These are phyloP conservation scores for Sceloporus undulatus DNA, from an alignment of 2,113 vertebrate species.

Conservation along the genomic window DNA sequence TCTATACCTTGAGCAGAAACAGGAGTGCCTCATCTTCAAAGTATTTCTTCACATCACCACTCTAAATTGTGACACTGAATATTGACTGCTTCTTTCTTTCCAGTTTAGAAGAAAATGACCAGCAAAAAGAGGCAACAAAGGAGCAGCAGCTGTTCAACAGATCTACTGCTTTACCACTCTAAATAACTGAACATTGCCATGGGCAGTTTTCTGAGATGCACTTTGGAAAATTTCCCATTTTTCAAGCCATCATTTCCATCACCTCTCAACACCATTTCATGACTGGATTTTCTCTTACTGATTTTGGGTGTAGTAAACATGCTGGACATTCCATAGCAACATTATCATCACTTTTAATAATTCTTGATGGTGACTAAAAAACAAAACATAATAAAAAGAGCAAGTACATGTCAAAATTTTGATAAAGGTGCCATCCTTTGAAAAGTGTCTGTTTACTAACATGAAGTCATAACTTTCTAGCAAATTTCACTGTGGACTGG, in stretches of 20 bases:
- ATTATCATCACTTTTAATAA: neutral
- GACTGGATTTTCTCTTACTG: conserved; percentile 7
- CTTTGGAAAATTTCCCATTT: conserved; percentile 1
- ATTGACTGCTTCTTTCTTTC: conserved; percentile 45
- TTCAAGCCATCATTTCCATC: neutral
- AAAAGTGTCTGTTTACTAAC: neutral
- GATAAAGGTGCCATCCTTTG: neutral
- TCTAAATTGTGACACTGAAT: conserved; percentile 45
- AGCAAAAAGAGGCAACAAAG: neutral
- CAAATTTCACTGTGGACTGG: neutral
- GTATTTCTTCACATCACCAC: conserved; percentile 22
- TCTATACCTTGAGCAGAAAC: neutral
- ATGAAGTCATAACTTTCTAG: too few relatives aligned
- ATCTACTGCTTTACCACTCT: conserved; percentile 47
- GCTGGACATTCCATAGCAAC: too few relatives aligned
- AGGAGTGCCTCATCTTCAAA: conserved; percentile 22
- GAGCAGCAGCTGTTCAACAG: conserved; percentile 5
- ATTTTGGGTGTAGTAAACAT: neutral
- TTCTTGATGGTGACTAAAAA: neutral
- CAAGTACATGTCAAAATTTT: neutral
- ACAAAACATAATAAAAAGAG: neutral
- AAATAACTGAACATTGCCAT: conserved; percentile 28
- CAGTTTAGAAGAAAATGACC: conserved; percentile 29
- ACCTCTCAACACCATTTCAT: neutral
- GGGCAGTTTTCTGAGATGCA: conserved; percentile 37